Evolutionary conservation across 2,113 vertebrate genomes (phyloP).

Genomic region (Alouatta palliata): DNA sequence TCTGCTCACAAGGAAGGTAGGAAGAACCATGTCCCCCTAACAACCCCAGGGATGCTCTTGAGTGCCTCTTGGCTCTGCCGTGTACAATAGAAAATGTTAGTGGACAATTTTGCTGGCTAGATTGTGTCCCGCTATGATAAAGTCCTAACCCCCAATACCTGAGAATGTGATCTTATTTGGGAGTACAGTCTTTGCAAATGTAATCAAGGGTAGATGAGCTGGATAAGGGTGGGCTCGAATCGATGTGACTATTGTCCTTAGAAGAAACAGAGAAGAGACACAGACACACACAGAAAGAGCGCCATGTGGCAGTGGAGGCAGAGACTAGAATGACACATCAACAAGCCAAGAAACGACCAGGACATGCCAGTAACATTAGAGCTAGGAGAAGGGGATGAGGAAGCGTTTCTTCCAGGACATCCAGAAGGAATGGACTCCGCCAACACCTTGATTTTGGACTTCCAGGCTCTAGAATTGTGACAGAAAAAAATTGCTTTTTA

Average conservation of each 20-base stretch:
- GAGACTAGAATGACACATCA: neutral
- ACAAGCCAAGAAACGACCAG: neutral
- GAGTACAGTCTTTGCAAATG: neutral
- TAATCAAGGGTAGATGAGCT: neutral
- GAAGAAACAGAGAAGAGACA: neutral
- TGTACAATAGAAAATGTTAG: neutral
- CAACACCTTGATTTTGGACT: neutral
- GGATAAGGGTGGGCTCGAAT: neutral
- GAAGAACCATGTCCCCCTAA: neutral
- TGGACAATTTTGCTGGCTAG: neutral
- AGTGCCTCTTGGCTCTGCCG: neutral
- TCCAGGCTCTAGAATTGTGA: neutral
- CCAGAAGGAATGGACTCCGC: neutral
- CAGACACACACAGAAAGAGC: neutral
- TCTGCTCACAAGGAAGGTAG: neutral
- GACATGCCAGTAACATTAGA: neutral
- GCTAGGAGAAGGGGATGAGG: neutral
- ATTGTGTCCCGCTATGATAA: neutral
- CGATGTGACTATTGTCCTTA: neutral
- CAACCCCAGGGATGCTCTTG: neutral
- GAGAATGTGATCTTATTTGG: neutral
- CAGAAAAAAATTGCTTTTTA: neutral
- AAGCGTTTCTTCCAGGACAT: no score
- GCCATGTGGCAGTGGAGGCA: neutral
- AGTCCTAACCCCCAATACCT: neutral